Percentiles rank a stretch among this genome's conserved stretches.
These are phyloP conservation scores for Caerostris darwini DNA, from an alignment of 1,140 invertebrate species.

Conservation along the genomic window DNA sequence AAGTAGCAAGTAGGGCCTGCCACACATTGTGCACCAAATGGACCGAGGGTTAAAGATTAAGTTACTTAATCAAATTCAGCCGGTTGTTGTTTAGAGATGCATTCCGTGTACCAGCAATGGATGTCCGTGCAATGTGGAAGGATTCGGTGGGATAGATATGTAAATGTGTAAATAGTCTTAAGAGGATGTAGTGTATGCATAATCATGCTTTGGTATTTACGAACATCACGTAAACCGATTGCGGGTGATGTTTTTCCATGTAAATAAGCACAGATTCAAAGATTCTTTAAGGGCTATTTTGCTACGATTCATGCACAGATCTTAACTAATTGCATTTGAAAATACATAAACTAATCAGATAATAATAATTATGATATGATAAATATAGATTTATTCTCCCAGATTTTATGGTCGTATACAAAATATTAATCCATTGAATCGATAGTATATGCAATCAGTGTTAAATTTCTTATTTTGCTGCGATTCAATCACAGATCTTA, in stretches of 20 bases:
- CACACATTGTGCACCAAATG: constrained; percentile 31
- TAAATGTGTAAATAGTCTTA: background rate
- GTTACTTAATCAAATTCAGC: constrained; percentile 69
- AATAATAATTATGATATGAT: no score
- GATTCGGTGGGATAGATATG: background rate
- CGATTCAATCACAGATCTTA: no score
- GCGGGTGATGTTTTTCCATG: background rate
- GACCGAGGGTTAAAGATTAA: constrained; percentile 66
- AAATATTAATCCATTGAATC: no score
- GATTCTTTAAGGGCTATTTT: no score
- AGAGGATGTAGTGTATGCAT: background rate
- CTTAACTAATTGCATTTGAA: no score
- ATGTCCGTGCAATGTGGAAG: background rate
- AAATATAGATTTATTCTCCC: no score
- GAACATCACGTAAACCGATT: constrained; percentile 8
- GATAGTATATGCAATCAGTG: no score
- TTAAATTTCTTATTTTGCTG: no score
- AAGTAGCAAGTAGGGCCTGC: constrained; percentile 26
- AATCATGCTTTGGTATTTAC: background rate
- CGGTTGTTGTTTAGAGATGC: background rate
- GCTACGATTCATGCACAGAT: no score
- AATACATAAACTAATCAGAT: no score
- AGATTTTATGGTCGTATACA: no score
- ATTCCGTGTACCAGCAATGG: background rate
- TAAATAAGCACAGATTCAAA: background rate